Conservation (phyloP, 2,113 vertebrate genomes). For the Isurus oxyrinchus region DNA sequence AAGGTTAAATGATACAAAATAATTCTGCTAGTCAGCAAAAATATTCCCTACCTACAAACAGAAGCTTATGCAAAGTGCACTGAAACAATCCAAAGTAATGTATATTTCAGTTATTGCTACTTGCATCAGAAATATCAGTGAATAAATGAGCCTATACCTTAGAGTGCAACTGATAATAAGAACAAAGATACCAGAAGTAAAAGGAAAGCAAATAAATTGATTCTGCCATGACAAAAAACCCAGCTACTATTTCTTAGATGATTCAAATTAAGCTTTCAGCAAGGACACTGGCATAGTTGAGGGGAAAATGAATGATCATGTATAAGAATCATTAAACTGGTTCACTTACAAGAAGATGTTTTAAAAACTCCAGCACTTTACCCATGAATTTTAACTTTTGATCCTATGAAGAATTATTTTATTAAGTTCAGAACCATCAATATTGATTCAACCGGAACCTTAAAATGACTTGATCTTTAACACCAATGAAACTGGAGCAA, state of each 20-base stretch:
- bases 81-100: too few species aligned
- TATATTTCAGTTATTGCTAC: too few species aligned
- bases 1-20: too few species aligned
- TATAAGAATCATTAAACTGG: neutral
- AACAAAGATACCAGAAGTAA: too few species aligned
- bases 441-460: neutral
- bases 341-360: neutral
- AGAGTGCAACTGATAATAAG: too few species aligned
- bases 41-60: too few species aligned
- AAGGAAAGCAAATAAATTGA: too few species aligned
- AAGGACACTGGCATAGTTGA: neutral
- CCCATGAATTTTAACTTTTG: neutral
- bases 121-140: too few species aligned
- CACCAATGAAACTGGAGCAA: neutral
- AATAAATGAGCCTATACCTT: too few species aligned
- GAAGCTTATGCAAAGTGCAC: too few species aligned
- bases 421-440: neutral
- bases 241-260: neutral
- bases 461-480: neutral
- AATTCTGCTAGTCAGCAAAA: too few species aligned
- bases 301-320: neutral
- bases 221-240: neutral
- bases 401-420: neutral
- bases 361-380: neutral
- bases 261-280: neutral